These are phyloP conservation scores for Polyommatus icarus DNA, from an alignment of 2,888 invertebrate genomes.

Conservation along the genomic window DNA sequence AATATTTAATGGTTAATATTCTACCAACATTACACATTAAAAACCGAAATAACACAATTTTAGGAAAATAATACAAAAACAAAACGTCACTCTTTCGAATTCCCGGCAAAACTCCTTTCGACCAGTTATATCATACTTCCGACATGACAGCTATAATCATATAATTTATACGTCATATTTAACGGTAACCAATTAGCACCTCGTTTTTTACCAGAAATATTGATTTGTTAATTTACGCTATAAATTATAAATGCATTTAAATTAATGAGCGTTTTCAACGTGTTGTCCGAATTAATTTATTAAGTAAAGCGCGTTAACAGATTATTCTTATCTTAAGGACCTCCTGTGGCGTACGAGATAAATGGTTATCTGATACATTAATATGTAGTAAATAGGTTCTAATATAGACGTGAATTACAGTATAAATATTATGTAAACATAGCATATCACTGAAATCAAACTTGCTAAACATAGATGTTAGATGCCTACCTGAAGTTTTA, in stretches of 20 bases:
- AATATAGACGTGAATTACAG: not conserved
- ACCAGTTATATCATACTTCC: not conserved
- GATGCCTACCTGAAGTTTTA: too few relatives aligned
- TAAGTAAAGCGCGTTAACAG: not conserved
- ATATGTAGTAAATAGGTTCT: not conserved
- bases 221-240: slow-evolving; percentile 1
- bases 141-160: slow-evolving; percentile 9
- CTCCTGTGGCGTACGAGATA: not conserved
- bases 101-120: too few relatives aligned
- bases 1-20: too few relatives aligned
- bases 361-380: not conserved
- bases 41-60: too few relatives aligned
- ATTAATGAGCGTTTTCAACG: slow-evolving; percentile 1
- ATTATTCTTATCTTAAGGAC: slow-evolving; percentile 13
- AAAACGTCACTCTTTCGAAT: too few relatives aligned
- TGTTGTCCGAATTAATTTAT: slow-evolving; percentile 20
- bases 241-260: slow-evolving; percentile 24
- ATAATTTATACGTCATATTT: slow-evolving; percentile 17
- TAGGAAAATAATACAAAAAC: too few relatives aligned
- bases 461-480: too few relatives aligned
- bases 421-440: too few relatives aligned
- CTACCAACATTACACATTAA: too few relatives aligned
- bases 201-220: slow-evolving; percentile 13
- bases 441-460: not conserved
- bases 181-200: slow-evolving; percentile 2